Evolutionary conservation across 2,113 vertebrate genomes (phyloP).

Genomic region (Prunella fulvescens): DNA sequence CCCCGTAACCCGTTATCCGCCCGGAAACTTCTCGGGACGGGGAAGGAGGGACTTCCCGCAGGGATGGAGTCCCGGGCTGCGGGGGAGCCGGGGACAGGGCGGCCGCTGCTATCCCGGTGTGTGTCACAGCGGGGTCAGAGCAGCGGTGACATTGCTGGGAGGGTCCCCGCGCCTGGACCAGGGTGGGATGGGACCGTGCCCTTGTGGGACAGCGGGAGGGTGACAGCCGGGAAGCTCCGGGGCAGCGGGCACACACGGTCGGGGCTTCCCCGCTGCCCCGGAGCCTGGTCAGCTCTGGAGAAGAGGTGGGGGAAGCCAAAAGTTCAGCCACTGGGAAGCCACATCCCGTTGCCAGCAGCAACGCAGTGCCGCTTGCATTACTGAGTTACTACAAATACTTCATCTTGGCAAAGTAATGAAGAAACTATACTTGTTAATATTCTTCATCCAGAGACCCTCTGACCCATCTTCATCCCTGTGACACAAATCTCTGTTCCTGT

Average conservation of each 20-base stretch:
- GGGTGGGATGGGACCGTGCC: background rate
- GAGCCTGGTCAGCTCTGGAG: background rate
- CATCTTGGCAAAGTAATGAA: background rate
- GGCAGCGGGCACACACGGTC: fast-evolving
- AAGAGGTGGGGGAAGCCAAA: background rate
- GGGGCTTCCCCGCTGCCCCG: too few species aligned
- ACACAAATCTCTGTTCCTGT: background rate
- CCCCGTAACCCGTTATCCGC: background rate
- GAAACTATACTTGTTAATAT: background rate
- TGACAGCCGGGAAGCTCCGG: background rate
- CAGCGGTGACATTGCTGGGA: background rate
- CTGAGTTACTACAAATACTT: background rate
- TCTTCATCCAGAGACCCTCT: background rate
- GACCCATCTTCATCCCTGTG: background rate
- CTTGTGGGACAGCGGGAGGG: background rate
- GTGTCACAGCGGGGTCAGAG: background rate
- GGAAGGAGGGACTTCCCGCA: background rate
- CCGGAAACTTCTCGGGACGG: background rate
- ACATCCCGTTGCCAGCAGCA: background rate
- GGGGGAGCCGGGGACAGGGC: background rate
- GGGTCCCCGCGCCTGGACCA: background rate
- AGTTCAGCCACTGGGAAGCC: background rate
- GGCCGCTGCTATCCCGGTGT: fast-evolving
- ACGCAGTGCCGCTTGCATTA: fast-evolving
- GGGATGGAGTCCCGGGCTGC: background rate